phyloP scores from a whole-genome alignment of 2,113 vertebrate species.

The Pachycephala philippinensis region DNA sequence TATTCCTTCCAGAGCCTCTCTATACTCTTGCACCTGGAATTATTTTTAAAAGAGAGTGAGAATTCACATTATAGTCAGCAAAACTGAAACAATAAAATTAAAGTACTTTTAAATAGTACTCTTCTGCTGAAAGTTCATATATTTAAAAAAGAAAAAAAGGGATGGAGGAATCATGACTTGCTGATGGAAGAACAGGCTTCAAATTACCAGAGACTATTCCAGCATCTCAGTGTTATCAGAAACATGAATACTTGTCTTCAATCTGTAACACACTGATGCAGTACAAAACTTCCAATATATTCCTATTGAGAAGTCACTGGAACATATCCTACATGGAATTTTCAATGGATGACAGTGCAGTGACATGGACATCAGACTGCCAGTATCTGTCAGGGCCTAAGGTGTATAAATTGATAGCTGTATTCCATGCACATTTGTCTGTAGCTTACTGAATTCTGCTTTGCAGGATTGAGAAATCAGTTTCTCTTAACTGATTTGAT shows the following conservation, averaged over 20 bases:
- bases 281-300: neutral
- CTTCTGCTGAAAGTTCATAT: neutral
- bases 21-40: conserved; percentile 91
- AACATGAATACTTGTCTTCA: neutral
- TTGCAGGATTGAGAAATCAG: neutral
- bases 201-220: neutral
- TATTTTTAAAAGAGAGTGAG: neutral
- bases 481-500: neutral
- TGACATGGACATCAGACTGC: neutral
- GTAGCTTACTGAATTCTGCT: neutral
- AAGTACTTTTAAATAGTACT: neutral
- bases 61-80: neutral
- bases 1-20: conserved; percentile 90
- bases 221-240: neutral
- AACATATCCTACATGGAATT: neutral
- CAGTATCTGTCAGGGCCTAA: neutral
- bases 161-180: neutral
- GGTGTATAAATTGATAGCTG: neutral
- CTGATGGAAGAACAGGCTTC: neutral
- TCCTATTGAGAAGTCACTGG: neutral
- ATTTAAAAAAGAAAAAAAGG: neutral
- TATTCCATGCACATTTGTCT: neutral
- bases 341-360: neutral
- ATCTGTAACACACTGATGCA: neutral
- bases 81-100: neutral